Conservation (phyloP, 2,113 vertebrate species). For the Neomonachus schauinslandi region DNA sequence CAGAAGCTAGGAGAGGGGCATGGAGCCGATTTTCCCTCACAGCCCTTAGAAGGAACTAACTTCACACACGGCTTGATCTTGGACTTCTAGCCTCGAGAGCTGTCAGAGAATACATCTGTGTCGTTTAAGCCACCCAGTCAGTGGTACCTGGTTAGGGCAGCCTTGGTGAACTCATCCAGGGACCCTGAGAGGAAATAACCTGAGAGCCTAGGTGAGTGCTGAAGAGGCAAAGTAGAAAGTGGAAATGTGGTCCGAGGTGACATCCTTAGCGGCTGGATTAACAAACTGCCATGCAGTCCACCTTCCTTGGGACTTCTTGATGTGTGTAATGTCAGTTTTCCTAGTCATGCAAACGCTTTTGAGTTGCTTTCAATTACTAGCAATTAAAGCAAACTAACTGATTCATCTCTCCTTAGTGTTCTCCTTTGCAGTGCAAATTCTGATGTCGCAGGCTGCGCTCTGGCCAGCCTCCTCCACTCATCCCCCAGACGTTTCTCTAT, state of each 20-base stretch:
- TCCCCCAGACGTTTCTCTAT: not conserved
- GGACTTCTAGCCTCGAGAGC: not conserved
- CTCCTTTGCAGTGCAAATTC: not conserved
- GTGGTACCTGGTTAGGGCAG: not conserved
- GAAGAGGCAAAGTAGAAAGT: not conserved
- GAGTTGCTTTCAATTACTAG: not conserved
- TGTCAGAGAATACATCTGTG: not conserved
- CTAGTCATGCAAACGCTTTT: not conserved
- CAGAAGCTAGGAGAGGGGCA: not conserved
- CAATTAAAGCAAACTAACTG: not conserved
- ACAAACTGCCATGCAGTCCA: not conserved
- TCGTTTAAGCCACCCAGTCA: not conserved
- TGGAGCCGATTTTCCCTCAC: not conserved
- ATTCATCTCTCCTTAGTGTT: not conserved
- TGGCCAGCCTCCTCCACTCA: fast-evolving
- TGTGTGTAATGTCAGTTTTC: not conserved
- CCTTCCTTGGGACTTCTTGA: not conserved
- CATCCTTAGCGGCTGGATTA: not conserved
- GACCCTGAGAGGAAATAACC: not conserved
- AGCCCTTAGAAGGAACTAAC: not conserved
- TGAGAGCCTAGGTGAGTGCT: not conserved
- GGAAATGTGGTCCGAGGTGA: not conserved
- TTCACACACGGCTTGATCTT: not conserved
- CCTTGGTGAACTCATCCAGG: not conserved
- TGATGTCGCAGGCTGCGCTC: not conserved